These are phyloP conservation scores for Centropus unirufus DNA, from an alignment of 2,113 vertebrate genomes.

Conservation along the genomic window DNA sequence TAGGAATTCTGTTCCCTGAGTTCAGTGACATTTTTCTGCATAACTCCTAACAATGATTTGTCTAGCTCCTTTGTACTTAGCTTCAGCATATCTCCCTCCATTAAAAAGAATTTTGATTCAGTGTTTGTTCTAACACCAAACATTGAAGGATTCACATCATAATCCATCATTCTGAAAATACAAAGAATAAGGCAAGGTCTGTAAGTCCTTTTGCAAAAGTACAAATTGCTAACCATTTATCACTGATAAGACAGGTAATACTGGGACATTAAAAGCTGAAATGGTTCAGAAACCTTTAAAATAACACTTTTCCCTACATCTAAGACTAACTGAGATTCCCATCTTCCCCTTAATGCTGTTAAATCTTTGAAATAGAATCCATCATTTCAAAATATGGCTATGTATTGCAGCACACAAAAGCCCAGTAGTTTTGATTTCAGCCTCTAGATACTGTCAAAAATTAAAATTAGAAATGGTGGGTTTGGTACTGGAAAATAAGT, in stretches of 20 bases:
- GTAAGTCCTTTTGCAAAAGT: slow-evolving; percentile 13
- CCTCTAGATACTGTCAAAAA: background rate
- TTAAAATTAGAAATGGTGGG: background rate
- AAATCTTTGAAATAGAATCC: slow-evolving; percentile 14
- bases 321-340: background rate
- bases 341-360: background rate
- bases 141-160: background rate
- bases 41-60: background rate
- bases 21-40: background rate
- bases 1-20: background rate
- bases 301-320: background rate
- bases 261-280: background rate
- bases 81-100: background rate
- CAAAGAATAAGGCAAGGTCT: background rate
- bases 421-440: background rate
- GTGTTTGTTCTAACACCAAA: background rate
- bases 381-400: background rate
- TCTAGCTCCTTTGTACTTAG: background rate
- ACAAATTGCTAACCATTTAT: slow-evolving; percentile 28
- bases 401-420: background rate
- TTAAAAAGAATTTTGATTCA: background rate
- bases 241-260: slow-evolving; percentile 18
- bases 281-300: slow-evolving; percentile 40
- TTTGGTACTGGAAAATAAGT: background rate
- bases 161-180: slow-evolving; percentile 45